A percentile compares a stretch with the other conserved stretches of the same genome.
phyloP scores from a whole-genome alignment of 2,113 vertebrate genomes.

The Platysternon megacephalum region DNA sequence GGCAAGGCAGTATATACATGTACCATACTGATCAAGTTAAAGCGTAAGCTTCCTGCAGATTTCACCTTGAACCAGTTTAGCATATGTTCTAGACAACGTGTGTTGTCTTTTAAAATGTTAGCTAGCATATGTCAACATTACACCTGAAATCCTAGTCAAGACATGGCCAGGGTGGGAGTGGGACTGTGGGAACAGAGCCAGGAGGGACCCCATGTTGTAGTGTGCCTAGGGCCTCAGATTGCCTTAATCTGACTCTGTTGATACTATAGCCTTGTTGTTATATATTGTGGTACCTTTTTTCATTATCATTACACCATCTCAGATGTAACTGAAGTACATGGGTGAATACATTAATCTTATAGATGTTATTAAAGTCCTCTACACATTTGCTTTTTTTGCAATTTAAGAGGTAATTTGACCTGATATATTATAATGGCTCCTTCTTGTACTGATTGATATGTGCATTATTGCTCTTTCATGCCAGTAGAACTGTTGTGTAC shows the following conservation, averaged over 20 bases:
- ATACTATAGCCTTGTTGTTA: neutral
- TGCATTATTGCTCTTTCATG: rapidly evolving
- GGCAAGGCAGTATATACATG: neutral
- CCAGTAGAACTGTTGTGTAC: neutral
- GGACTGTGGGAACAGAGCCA: neutral
- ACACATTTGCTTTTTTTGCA: neutral
- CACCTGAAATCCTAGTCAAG: neutral
- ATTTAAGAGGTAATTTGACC: neutral
- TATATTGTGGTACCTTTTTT: neutral
- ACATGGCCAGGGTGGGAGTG: neutral
- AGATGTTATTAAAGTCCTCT: neutral
- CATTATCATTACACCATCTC: neutral
- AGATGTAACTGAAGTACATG: neutral
- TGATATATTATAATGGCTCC: neutral
- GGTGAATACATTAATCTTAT: neutral
- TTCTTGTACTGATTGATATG: neutral
- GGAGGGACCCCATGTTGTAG: neutral
- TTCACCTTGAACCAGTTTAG: neutral
- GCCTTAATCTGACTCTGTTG: neutral
- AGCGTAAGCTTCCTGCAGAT: neutral
- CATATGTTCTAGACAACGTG: neutral
- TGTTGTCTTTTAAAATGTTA: neutral
- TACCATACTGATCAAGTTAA: too few relatives aligned
- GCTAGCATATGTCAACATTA: neutral
- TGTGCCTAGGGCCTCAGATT: neutral